Evolutionary conservation across 2,797 vertebrate genomes (phyloP), one percentile per base, ranked within the genome.

Genomic region (Coreius guichenoti): DNA sequence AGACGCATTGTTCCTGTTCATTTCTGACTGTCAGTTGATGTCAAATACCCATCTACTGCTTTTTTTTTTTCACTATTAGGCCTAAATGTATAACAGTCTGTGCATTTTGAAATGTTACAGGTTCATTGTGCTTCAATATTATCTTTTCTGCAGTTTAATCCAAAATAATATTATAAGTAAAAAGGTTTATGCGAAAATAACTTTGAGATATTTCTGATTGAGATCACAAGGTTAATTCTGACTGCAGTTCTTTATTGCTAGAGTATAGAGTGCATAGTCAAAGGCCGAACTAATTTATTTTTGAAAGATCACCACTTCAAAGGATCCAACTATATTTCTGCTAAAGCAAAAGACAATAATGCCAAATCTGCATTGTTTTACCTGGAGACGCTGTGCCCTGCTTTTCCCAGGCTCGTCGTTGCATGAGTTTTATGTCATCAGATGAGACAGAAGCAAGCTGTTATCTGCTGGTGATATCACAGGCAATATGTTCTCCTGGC

Each of bases 401-500:
- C 43, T 51, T 80, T 85, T 80, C 69, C 31, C 54, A 51, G 54
- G 5, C 36, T 58, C 8, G 5, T 63, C 5, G 4, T 80, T 85
- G 76, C 67, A 72, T 43, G 84, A 73, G 84, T 80, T 85, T 63
- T 85, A 49, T 80, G 73, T 85, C 56, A 85, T 72, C 77, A 80
- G 84, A 74, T 73, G 68, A 80, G 65, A 73, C 84, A 3, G 54
- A 63, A 79, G 76, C 54, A 31, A 70, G 75, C 89, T 87, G 73
- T 77, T 92, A 91, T 91, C 90, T 80, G 79, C 83, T 23, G 14
- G 83, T 76, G 81, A 88, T 83, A 86, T 90, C 90, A 63, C 58
- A 86, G 87, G 65, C 88, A 91, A 89, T 92, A 90, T 92, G 90
- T 91, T 89, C 87, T 86, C 79, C 81, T 90, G 90, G 92, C 90